These are phyloP conservation scores for Alloscopus bannaensis DNA, from an alignment of 2,888 invertebrate species.

Conservation along the genomic window DNA sequence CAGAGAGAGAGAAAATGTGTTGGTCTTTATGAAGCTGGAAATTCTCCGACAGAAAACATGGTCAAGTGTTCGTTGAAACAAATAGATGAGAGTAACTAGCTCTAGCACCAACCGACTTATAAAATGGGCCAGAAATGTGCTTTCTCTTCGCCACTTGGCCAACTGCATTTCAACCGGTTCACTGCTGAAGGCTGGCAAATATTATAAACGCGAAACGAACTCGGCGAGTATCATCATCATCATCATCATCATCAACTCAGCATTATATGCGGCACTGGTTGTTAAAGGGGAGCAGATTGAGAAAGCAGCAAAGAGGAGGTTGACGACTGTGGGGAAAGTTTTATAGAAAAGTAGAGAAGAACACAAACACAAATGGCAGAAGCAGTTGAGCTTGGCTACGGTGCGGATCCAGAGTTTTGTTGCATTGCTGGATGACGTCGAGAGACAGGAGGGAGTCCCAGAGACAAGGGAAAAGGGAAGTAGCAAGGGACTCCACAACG, in stretches of 20 bases:
- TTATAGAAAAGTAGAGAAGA: slow-evolving; percentile 23
- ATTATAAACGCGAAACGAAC: neutral
- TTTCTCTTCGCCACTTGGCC: slow-evolving; percentile 15
- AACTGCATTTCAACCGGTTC: neutral
- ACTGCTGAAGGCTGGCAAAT: neutral
- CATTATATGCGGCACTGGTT: slow-evolving; percentile 26
- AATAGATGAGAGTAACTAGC: slow-evolving; percentile 22
- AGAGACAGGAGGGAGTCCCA: slow-evolving; percentile 36
- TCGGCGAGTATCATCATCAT: neutral
- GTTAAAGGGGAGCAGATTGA: slow-evolving; percentile 23
- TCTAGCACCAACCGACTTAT: neutral
- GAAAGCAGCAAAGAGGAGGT: slow-evolving; percentile 8
- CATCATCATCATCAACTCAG: slow-evolving; percentile 30
- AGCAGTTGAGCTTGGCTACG: slow-evolving; percentile 32
- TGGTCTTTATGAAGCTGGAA: slow-evolving; percentile 9
- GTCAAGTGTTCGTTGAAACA: slow-evolving; percentile 10
- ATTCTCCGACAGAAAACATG: slow-evolving; percentile 6
- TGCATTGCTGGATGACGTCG: slow-evolving; percentile 48
- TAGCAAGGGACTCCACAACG: slow-evolving; percentile 27
- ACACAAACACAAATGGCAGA: slow-evolving; percentile 52
- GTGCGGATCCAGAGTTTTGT: slow-evolving; percentile 36
- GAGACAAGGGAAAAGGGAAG: slow-evolving; percentile 21
- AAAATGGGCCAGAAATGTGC: neutral
- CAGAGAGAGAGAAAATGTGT: too few relatives aligned
- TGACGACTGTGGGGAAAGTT: slow-evolving; percentile 17